These are phyloP conservation scores for Ciconia nigra DNA, from an alignment of 2,797 vertebrate species.

Conservation along the genomic window DNA sequence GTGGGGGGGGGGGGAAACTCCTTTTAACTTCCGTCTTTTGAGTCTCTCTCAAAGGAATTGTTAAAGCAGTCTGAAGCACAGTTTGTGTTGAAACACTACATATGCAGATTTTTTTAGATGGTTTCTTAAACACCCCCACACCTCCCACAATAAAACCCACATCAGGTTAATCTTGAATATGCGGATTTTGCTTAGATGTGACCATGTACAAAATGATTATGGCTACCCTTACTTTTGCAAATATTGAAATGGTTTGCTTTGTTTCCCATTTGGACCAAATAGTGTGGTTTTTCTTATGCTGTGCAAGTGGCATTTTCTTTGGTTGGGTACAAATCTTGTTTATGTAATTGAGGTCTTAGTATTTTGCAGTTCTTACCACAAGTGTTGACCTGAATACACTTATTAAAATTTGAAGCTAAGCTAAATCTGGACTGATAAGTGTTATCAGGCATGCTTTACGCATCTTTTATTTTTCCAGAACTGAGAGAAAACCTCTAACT, in stretches of 20 bases:
- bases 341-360: not conserved
- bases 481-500: not conserved
- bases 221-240: not conserved
- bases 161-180: not conserved
- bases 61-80: not conserved
- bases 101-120: not conserved
- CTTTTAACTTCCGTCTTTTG: not conserved
- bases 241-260: not conserved
- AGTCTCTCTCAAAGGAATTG: not conserved
- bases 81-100: not conserved
- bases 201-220: not conserved
- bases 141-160: not conserved
- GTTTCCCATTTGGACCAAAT: not conserved
- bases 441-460: not conserved
- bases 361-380: not conserved
- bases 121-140: not conserved
- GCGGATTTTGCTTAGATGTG: not conserved
- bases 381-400: not conserved
- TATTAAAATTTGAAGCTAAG: not conserved
- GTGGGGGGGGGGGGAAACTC: rapidly evolving
- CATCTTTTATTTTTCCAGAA: not conserved
- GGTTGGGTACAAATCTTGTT: not conserved
- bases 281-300: not conserved
- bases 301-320: not conserved
- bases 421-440: not conserved